Conservation (phyloP, 2,888 invertebrate genomes). For the Alsophila aescularia region DNA sequence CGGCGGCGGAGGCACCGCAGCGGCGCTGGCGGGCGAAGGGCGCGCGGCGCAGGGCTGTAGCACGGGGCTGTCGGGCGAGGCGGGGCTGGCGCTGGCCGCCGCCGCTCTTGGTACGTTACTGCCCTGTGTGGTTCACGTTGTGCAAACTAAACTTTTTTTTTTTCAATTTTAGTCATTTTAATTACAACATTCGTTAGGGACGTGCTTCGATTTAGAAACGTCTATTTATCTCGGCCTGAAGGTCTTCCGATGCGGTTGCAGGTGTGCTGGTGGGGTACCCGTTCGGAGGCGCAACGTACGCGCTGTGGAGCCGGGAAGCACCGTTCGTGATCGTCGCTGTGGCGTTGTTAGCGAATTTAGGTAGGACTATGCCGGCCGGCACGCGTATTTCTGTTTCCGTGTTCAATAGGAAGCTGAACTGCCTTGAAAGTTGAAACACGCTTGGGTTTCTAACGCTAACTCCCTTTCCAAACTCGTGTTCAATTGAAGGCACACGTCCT, state of each 20-base stretch:
- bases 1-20: constrained; percentile 33
- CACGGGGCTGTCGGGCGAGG: constrained; percentile 64
- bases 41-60: constrained; percentile 65
- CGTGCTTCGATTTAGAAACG: too few species aligned
- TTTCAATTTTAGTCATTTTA: too few species aligned
- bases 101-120: constrained; percentile 59
- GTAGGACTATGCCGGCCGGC: constrained; percentile 40
- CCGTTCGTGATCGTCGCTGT: constrained; percentile 67
- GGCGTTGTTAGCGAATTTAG: constrained; percentile 57
- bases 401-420: too few species aligned
- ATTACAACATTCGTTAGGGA: too few species aligned
- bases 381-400: too few species aligned
- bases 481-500: too few species aligned
- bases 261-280: constrained; percentile 78
- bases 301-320: constrained; percentile 63
- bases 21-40: constrained; percentile 46
- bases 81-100: constrained; percentile 65
- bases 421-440: too few species aligned
- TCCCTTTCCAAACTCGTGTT: too few species aligned
- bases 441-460: too few species aligned
- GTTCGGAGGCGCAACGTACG: constrained; percentile 67
- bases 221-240: too few species aligned
- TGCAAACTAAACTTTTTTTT: too few species aligned
- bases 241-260: constrained; percentile 42
- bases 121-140: constrained; percentile 16